Evolutionary conservation across 2,888 invertebrate genomes (phyloP).

Genomic region (Fissipunctia ypsillon): DNA sequence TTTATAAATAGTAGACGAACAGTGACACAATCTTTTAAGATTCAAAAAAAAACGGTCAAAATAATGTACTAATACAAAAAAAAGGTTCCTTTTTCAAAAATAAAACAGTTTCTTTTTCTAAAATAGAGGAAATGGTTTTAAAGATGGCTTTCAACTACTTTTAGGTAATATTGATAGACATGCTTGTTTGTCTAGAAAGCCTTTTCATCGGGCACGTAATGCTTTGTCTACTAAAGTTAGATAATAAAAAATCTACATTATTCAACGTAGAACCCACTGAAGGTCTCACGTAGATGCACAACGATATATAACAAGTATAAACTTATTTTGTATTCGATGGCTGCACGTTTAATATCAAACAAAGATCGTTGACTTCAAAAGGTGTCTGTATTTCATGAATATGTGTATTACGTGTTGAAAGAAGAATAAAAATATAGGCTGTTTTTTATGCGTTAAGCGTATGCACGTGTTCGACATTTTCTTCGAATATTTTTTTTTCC

Average conservation of each 20-base stretch:
- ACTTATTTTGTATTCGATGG: constrained; percentile 62
- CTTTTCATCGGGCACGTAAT: constrained; percentile 47
- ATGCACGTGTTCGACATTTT: constrained; percentile 8
- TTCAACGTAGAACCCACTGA: constrained; percentile 69
- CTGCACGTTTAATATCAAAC: constrained; percentile 47
- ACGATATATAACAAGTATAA: constrained; percentile 52
- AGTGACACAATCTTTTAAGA: not conserved
- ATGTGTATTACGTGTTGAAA: constrained; percentile 35
- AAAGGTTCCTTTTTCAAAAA: too few species aligned
- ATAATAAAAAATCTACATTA: constrained; percentile 69
- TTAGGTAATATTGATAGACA: constrained; percentile 6
- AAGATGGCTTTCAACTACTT: not conserved
- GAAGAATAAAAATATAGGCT: constrained; percentile 36
- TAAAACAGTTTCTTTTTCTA: not conserved
- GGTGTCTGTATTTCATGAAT: constrained; percentile 53
- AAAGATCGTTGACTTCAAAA: constrained; percentile 57
- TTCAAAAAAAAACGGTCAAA: too few species aligned
- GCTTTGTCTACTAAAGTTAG: constrained; percentile 66
- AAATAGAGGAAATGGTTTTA: not conserved
- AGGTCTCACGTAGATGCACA: constrained; percentile 66
- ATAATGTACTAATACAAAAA: too few species aligned
- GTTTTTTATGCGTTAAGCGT: constrained; percentile 30
- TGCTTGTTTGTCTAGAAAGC: constrained; percentile 33
- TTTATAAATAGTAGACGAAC: not conserved
- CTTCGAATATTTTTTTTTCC: not conserved